Percentiles rank a stretch among this genome's conserved stretches.
phyloP scores from a whole-genome alignment of 2,113 vertebrate species.

The Herpetotheres cachinnans region DNA sequence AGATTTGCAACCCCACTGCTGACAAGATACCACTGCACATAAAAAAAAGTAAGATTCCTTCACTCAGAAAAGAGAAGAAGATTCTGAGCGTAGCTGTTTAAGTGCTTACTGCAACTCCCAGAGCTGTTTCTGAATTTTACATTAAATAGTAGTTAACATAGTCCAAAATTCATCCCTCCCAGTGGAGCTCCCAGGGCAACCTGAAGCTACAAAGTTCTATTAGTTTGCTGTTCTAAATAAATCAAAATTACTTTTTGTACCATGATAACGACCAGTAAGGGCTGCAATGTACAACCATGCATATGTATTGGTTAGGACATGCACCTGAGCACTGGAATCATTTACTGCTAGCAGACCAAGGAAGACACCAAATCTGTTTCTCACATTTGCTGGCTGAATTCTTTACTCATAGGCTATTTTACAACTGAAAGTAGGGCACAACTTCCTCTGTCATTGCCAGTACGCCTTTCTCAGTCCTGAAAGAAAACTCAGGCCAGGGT shows the following conservation, averaged over 20 bases:
- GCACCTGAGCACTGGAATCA: accelerated
- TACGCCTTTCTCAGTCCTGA: not conserved
- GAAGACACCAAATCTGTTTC: not conserved
- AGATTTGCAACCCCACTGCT: not conserved
- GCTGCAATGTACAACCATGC: not conserved
- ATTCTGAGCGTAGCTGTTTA: not conserved
- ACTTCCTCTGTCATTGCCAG: not conserved
- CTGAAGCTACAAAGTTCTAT: not conserved
- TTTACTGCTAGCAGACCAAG: not conserved
- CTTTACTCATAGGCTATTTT: not conserved
- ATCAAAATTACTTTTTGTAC: not conserved
- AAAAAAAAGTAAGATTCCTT: not conserved
- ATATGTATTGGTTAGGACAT: not conserved
- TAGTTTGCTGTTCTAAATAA: not conserved
- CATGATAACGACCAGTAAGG: not conserved
- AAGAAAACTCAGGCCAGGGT: not conserved
- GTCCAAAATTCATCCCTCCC: not conserved
- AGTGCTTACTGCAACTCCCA: not conserved
- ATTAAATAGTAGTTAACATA: not conserved
- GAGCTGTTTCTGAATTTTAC: not conserved
- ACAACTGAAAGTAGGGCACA: not conserved
- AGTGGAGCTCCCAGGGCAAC: not conserved
- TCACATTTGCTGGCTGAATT: not conserved
- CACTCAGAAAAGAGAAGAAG: not conserved
- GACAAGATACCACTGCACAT: not conserved